phyloP scores from a whole-genome alignment of 1,140 invertebrate genomes.

The Anadara kagoshimensis region DNA sequence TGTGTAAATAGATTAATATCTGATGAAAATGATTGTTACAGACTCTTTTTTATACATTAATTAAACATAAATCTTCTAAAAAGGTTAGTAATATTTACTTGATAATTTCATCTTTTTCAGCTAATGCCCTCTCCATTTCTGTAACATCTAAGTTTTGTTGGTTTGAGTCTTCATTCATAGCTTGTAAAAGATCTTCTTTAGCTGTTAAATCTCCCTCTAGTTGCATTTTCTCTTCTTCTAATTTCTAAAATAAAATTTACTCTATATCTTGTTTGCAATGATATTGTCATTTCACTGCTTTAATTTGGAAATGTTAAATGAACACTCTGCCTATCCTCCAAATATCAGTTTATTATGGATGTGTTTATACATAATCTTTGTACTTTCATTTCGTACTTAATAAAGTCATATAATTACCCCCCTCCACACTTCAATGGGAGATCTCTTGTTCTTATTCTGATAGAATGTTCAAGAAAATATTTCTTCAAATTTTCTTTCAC shows the following conservation, averaged over 20 bases:
- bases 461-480: too few relatives aligned
- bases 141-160: constrained; percentile 46
- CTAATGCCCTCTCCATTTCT: constrained; percentile 51
- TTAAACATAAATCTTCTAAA: background rate
- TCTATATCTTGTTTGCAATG: background rate
- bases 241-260: constrained; percentile 35
- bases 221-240: constrained; percentile 56
- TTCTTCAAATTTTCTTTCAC: too few relatives aligned
- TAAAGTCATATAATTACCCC: too few relatives aligned
- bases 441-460: too few relatives aligned
- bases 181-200: constrained; percentile 50
- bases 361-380: too few relatives aligned
- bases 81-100: constrained; percentile 44
- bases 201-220: constrained; percentile 48
- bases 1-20: too few relatives aligned
- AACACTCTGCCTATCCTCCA: background rate
- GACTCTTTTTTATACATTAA: too few relatives aligned
- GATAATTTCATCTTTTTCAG: constrained; percentile 62
- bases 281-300: background rate
- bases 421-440: too few relatives aligned
- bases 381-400: too few relatives aligned
- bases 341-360: too few relatives aligned
- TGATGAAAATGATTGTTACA: too few relatives aligned
- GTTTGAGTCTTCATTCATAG: constrained; percentile 52
- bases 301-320: background rate